Conservation (phyloP, 2,888 invertebrate genomes). For the Hirtodrosophila duncani region DNA sequence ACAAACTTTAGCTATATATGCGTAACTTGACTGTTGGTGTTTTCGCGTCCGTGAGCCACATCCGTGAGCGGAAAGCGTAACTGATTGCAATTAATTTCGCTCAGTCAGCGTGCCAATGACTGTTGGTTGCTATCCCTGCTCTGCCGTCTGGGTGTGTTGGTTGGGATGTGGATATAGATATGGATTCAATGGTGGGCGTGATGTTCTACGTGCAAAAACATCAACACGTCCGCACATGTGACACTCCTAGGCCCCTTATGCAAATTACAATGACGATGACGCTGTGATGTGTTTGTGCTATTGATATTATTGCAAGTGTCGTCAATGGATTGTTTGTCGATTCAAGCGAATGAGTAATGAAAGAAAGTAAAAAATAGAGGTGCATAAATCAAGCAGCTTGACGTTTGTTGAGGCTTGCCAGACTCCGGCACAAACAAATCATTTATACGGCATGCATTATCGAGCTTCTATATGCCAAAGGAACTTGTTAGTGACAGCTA, state of each 20-base stretch:
- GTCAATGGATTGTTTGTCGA: conserved; percentile 8
- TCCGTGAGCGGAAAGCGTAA: conserved; percentile 58
- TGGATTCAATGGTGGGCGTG: too few species aligned
- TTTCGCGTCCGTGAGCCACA: conserved; percentile 48
- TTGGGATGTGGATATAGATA: conserved; percentile 1
- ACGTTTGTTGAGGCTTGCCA: conserved; percentile 8
- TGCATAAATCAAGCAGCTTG: conserved; percentile 23
- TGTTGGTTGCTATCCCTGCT: conserved; percentile 27
- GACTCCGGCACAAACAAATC: conserved; percentile 15
- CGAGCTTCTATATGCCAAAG: background rate
- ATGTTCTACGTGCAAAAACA: conserved; percentile 1
- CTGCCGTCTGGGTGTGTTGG: conserved; percentile 4
- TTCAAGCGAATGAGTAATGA: conserved; percentile 1
- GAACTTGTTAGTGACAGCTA: too few species aligned
- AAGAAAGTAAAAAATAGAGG: conserved; percentile 7
- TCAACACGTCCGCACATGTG: conserved; percentile 9
- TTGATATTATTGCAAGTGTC: background rate
- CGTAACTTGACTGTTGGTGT: conserved; percentile 51
- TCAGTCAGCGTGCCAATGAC: conserved; percentile 61
- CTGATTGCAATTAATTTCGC: conserved; percentile 71
- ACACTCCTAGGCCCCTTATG: conserved; percentile 41
- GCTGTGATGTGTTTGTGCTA: conserved; percentile 25
- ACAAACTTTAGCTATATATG: conserved; percentile 14
- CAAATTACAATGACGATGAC: conserved; percentile 45
- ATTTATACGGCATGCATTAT: conserved; percentile 24